phyloP scores from a whole-genome alignment of 37 sponge, comb jelly and placozoan species.

The Ephydatia muelleri region DNA sequence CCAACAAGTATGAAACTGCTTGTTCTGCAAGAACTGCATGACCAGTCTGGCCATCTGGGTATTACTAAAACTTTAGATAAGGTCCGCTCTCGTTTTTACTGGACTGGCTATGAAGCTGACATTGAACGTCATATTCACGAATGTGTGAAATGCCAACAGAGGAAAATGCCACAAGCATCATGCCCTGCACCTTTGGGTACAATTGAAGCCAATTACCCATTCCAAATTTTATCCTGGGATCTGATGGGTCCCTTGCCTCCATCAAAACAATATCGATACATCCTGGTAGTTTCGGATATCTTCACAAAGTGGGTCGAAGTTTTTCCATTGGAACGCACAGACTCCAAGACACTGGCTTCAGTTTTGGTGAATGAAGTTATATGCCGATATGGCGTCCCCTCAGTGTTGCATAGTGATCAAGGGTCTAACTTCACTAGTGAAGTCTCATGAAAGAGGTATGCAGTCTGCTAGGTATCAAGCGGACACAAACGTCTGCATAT shows the following conservation, averaged over 20 bases:
- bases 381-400: constrained; percentile 27
- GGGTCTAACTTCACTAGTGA: constrained; percentile 7
- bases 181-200: constrained; percentile 15
- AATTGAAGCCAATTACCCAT: not conserved
- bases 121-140: not conserved
- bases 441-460: constrained; percentile 2
- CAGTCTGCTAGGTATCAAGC: constrained; percentile 1
- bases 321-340: constrained; percentile 3
- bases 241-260: constrained; percentile 20
- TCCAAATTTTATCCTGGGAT: constrained; percentile 20
- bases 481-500: constrained; percentile 12
- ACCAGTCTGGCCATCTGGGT: constrained; percentile 14
- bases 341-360: not conserved
- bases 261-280: constrained; percentile 8
- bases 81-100: too few relatives aligned
- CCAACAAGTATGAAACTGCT: not conserved
- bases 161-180: not conserved
- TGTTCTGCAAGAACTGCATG: constrained; percentile 10
- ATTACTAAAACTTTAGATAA: not conserved
- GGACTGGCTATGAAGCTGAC: not conserved
- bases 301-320: constrained; percentile 41
- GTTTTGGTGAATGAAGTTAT: constrained; percentile 25
- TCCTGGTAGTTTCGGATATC: constrained; percentile 23
- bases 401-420: constrained; percentile 24
- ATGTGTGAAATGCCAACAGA: not conserved